Evolutionary conservation across 2,888 invertebrate genomes (phyloP).

Genomic region (Orthosia gracilis): DNA sequence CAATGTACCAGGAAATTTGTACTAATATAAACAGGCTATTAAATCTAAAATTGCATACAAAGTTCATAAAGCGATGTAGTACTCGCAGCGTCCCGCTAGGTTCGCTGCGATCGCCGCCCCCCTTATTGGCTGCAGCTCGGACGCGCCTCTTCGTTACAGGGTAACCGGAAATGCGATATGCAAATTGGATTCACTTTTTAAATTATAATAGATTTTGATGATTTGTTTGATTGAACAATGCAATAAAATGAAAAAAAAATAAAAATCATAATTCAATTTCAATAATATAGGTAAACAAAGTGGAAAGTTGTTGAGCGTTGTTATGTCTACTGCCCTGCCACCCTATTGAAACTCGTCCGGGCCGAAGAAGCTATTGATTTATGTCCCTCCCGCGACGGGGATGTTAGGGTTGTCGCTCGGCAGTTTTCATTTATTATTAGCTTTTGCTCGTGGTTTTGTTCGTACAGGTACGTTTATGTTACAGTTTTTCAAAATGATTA

Average conservation of each 20-base stretch:
- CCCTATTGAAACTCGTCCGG: neutral
- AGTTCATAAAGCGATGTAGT: neutral
- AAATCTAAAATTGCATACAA: conserved; percentile 26
- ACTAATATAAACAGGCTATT: conserved; percentile 9
- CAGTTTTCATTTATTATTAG: neutral
- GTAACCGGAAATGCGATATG: conserved; percentile 14
- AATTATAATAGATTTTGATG: neutral
- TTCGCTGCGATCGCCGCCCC: neutral
- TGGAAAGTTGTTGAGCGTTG: neutral
- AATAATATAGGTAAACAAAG: neutral
- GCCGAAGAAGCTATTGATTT: conserved; percentile 30
- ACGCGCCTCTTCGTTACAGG: neutral
- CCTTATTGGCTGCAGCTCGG: neutral
- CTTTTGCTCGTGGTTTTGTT: neutral
- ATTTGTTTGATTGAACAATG: neutral
- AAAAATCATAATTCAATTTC: no score
- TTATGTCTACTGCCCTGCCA: neutral
- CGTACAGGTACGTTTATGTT: no score
- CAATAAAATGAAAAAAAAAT: no score
- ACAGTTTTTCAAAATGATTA: neutral
- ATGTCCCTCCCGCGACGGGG: neutral
- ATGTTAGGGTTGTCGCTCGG: conserved; percentile 22
- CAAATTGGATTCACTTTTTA: neutral
- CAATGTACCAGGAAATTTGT: neutral
- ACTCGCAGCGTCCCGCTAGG: neutral